phyloP scores from a whole-genome alignment of 2,888 invertebrate genomes.

The Drosophila austrosaltans region DNA sequence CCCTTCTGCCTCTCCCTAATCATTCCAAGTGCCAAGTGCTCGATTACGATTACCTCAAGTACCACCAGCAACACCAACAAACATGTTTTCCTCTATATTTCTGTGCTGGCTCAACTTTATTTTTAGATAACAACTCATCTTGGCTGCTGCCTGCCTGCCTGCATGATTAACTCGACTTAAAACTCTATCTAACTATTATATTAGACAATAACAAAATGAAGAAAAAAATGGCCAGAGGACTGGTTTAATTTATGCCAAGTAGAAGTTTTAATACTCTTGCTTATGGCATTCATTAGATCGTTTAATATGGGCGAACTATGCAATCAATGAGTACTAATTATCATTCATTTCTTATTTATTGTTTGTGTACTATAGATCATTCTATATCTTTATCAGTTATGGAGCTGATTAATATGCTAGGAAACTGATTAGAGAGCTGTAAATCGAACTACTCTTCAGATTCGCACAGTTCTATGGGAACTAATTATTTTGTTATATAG shows the following conservation, averaged over 20 bases:
- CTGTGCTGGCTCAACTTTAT: conserved; percentile 14
- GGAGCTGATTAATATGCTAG: too few relatives aligned
- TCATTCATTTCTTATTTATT: too few relatives aligned
- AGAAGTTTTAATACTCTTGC: not conserved
- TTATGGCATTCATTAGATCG: too few relatives aligned
- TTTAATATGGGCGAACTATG: too few relatives aligned
- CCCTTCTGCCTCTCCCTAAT: not conserved
- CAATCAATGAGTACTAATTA: too few relatives aligned
- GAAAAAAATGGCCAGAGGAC: conserved; percentile 12
- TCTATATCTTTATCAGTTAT: too few relatives aligned
- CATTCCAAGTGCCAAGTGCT: conserved; percentile 64
- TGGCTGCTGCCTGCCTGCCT: conserved; percentile 37
- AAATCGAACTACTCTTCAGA: too few relatives aligned
- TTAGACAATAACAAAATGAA: conserved; percentile 23
- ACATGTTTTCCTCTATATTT: conserved; percentile 11
- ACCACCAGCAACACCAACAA: conserved; percentile 1
- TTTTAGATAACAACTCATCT: conserved; percentile 22
- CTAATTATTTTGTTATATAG: too few relatives aligned
- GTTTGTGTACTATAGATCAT: too few relatives aligned
- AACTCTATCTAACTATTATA: conserved; percentile 37
- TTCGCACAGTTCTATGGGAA: too few relatives aligned
- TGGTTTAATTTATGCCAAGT: not conserved
- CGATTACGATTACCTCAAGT: conserved; percentile 43
- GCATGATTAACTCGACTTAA: conserved; percentile 51
- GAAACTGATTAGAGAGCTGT: too few relatives aligned